Evolutionary conservation across 2,113 vertebrate genomes (phyloP), one percentile per base, ranked within the genome.

Genomic region (Hippocampus zosterae): DNA sequence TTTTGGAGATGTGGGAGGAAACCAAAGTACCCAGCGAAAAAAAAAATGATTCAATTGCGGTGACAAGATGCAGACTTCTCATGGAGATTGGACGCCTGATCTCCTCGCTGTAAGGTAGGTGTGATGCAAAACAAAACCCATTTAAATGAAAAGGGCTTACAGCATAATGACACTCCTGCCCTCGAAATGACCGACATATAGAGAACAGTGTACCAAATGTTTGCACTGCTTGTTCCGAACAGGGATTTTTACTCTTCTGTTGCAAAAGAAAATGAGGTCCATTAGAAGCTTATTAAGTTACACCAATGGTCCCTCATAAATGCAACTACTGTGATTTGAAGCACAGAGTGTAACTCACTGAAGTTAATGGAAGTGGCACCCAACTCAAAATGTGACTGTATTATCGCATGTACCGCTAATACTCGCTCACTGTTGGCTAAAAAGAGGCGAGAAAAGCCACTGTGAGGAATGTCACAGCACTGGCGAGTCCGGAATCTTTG

Each of bases 201-300:
- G 66, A 64, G 37, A 63, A 63, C 15, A 63, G 74, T 78, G 48
- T 25, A 23, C 21, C 53, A 25, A 56, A 23, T 56, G 55, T 19
- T 23, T 42, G 46, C 13, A 48, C 46, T 48, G 46, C 15, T 48
- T 48, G 46, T 48, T 13, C 46, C 46, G 5, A 48, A 48, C 23
- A 12, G n/a, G 55, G n/a, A 56, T 56, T 56, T 56, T 56, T 5
- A 27, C 12, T 56, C 3, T 56, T 56, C 13, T 4, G 50, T 53
- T 73, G 37, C 60, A 66, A 27, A 33, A 41, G 52, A 68, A 63
- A 33, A 65, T 16, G 13, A 7, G 15, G 27, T 68, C 0, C 44
- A 76, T 66, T 42, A 42, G 37, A 23, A 67, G 19, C 27, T 48
- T 67, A 48, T 70, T 65, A 75, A 73, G 70, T 67, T 37, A 59